Evolutionary conservation across 2,888 invertebrate genomes (phyloP).

Genomic region (Noctua pronuba): DNA sequence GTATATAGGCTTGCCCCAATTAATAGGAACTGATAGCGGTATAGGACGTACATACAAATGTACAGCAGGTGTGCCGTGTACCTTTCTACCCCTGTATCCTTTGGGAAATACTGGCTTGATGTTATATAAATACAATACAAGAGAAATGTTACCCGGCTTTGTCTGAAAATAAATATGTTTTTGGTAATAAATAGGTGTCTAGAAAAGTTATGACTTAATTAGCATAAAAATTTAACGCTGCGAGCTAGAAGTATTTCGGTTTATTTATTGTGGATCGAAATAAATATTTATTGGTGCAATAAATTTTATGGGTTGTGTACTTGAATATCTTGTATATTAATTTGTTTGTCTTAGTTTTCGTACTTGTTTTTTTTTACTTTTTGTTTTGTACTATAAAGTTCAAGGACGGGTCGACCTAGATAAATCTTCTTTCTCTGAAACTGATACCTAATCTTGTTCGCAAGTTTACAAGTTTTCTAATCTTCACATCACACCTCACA

Average conservation of each 20-base stretch:
- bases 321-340: conserved; percentile 14
- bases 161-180: conserved; percentile 19
- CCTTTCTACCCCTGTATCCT: conserved; percentile 34
- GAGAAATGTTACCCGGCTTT: conserved; percentile 27
- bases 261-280: conserved; percentile 33
- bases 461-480: too few relatives aligned
- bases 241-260: conserved; percentile 11
- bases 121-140: conserved; percentile 39
- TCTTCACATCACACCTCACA: too few relatives aligned
- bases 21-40: conserved; percentile 44
- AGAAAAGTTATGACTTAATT: conserved; percentile 48
- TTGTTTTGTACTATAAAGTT: neutral
- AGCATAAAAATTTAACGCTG: conserved; percentile 42
- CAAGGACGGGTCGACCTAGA: neutral
- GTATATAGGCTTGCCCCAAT: conserved; percentile 28
- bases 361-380: neutral
- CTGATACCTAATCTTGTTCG: too few relatives aligned
- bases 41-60: conserved; percentile 16
- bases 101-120: conserved; percentile 40
- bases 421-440: neutral
- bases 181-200: conserved; percentile 22
- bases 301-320: conserved; percentile 3
- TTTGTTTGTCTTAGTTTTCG: neutral
- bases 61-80: conserved; percentile 34
- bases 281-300: conserved; percentile 38